A percentile compares a stretch with the other conserved stretches of the same genome.
phyloP scores from a whole-genome alignment of 2,797 vertebrate genomes.

The Periophthalmus magnuspinnatus region DNA sequence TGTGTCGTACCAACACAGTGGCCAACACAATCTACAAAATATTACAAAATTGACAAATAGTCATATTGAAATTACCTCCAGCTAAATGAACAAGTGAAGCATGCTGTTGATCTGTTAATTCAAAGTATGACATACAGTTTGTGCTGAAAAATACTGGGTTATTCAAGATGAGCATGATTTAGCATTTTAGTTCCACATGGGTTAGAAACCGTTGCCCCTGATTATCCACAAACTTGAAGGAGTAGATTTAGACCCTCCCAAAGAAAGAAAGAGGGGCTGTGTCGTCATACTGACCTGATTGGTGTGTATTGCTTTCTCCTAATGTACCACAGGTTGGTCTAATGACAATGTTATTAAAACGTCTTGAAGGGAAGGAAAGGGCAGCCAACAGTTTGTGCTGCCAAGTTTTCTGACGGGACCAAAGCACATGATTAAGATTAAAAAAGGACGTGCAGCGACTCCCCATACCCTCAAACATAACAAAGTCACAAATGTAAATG shows the following conservation, averaged over 20 bases:
- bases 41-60: not conserved
- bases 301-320: conserved; percentile 16
- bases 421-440: conserved; percentile 53
- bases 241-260: not conserved
- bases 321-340: conserved; percentile 46
- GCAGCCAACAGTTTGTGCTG: conserved; percentile 53
- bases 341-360: conserved; percentile 53
- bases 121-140: not conserved
- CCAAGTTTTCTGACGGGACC: conserved; percentile 57
- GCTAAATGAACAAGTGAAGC: not conserved
- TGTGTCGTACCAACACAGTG: not conserved
- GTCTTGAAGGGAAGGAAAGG: conserved; percentile 24
- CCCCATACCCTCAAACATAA: not conserved
- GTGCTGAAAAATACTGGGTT: not conserved
- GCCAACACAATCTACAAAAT: not conserved
- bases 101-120: not conserved
- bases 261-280: not conserved
- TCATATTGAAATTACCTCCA: too few relatives aligned
- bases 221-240: not conserved
- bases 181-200: not conserved
- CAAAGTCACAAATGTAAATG: not conserved
- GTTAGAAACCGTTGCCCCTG: not conserved
- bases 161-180: not conserved
- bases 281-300: not conserved
- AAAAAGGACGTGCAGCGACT: conserved; percentile 45